These are phyloP conservation scores for Lydus trimaculatus DNA, from an alignment of 2,888 invertebrate species.

Conservation along the genomic window DNA sequence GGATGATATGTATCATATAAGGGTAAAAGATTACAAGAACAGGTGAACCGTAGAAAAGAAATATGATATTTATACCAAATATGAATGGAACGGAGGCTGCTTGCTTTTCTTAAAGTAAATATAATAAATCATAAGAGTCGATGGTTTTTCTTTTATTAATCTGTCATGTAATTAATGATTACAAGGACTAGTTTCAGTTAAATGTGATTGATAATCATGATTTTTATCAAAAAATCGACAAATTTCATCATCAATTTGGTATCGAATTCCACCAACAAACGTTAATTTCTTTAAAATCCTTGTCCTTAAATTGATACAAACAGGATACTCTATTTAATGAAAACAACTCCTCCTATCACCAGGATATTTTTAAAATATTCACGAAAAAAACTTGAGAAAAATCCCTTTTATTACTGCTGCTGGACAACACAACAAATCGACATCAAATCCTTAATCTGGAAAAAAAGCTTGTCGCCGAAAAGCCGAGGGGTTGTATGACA, in stretches of 20 bases:
- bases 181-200: too few relatives aligned
- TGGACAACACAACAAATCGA: not conserved
- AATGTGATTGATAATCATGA: not conserved
- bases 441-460: not conserved
- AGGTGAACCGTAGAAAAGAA: conserved; percentile 12
- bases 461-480: conserved; percentile 13
- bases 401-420: not conserved
- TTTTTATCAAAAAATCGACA: not conserved
- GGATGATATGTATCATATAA: conserved; percentile 1
- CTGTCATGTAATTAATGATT: conserved; percentile 9
- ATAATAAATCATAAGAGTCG: not conserved
- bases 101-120: not conserved
- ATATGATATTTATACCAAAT: conserved; percentile 1
- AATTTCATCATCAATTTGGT: not conserved
- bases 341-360: not conserved
- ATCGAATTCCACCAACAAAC: not conserved
- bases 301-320: not conserved
- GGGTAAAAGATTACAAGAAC: conserved; percentile 10
- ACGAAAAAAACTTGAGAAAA: not conserved
- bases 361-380: not conserved
- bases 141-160: not conserved
- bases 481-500: conserved; percentile 31
- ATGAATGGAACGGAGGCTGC: too few relatives aligned
- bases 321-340: not conserved
- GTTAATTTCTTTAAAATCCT: not conserved